These are phyloP conservation scores for Copsychus sechellarum DNA, from an alignment of 2,113 vertebrate genomes.

Conservation along the genomic window DNA sequence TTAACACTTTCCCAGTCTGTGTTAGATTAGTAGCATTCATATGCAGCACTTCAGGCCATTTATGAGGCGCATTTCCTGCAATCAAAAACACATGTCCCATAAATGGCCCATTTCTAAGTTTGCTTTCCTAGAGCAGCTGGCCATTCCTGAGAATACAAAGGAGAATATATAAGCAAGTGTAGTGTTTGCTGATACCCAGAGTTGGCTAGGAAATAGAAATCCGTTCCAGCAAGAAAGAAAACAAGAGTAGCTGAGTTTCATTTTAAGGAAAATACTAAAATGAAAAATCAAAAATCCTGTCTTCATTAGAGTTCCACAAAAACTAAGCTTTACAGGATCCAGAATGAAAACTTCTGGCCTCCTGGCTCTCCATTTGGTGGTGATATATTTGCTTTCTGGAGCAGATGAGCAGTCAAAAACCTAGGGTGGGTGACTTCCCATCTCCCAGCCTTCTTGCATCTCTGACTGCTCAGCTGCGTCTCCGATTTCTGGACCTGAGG, in stretches of 20 bases:
- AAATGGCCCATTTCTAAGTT: conserved; percentile 41
- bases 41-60: conserved; percentile 39
- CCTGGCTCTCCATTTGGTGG: neutral
- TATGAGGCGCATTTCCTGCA: conserved; percentile 54
- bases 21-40: conserved; percentile 55
- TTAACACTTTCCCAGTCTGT: conserved; percentile 44
- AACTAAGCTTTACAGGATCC: neutral
- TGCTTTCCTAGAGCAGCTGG: conserved; percentile 55
- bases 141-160: conserved; percentile 41
- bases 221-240: neutral
- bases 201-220: conserved; percentile 1
- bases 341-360: neutral
- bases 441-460: neutral
- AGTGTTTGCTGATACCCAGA: neutral
- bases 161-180: conserved; percentile 33
- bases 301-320: neutral
- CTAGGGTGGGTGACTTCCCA: neutral
- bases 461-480: neutral
- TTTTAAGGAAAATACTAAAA: neutral
- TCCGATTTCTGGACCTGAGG: neutral
- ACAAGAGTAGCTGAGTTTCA: neutral
- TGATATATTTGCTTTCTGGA: neutral
- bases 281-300: neutral
- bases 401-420: neutral
- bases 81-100: conserved; percentile 44